Evolutionary conservation across 2,888 invertebrate species (phyloP).

Genomic region (Microchrysa polita): DNA sequence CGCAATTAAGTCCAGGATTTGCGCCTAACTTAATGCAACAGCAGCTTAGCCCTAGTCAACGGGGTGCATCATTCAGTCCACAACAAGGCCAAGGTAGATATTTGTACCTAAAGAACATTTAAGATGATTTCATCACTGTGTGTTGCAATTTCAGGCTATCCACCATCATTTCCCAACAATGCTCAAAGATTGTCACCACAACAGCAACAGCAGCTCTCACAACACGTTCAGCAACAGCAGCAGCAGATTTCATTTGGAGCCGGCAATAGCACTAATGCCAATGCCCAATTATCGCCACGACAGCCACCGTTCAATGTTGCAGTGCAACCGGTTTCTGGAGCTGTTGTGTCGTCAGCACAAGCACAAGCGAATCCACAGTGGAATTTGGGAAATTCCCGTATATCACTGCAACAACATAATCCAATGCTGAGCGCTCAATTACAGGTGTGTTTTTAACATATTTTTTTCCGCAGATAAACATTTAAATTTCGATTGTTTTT

Average conservation of each 20-base stretch:
- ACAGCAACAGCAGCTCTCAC: conserved; percentile 59
- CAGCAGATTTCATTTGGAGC: conserved; percentile 56
- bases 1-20: conserved; percentile 73
- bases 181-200: conserved; percentile 62
- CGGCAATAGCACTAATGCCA: conserved; percentile 53
- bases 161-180: conserved; percentile 59
- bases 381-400: conserved; percentile 53
- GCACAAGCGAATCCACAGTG: conserved; percentile 54
- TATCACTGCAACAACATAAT: conserved; percentile 81
- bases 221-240: conserved; percentile 51
- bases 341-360: conserved; percentile 59
- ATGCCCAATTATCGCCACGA: conserved; percentile 64
- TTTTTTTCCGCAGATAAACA: too few relatives aligned
- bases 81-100: conserved; percentile 62
- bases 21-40: conserved; percentile 65
- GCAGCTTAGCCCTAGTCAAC: conserved; percentile 62
- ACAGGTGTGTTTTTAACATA: conserved; percentile 70
- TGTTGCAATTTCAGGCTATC: conserved; percentile 59
- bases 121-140: conserved; percentile 5
- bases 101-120: neutral
- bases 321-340: conserved; percentile 51
- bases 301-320: conserved; percentile 57
- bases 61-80: conserved; percentile 63
- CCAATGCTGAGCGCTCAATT: conserved; percentile 90
- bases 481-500: too few relatives aligned